phyloP scores from a whole-genome alignment of 2,113 vertebrate species.

The Nothocercus julius region DNA sequence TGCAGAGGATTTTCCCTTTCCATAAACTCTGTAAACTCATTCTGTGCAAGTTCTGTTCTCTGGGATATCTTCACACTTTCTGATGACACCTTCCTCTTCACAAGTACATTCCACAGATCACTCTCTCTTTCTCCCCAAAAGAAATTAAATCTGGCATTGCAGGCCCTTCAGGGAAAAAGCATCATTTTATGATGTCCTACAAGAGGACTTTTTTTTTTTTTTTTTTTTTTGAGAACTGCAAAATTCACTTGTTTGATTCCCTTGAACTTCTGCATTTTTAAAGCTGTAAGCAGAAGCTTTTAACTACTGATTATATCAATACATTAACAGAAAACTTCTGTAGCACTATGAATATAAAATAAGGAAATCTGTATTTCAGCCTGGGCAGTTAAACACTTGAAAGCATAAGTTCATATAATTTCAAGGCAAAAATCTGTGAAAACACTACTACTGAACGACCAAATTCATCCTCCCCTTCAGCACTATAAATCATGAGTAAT shows the following conservation, averaged over 20 bases:
- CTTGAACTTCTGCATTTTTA: background rate
- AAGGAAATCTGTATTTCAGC: background rate
- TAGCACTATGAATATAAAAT: background rate
- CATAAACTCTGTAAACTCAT: background rate
- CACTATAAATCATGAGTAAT: background rate
- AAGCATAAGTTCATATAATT: background rate
- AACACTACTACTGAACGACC: background rate
- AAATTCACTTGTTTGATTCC: background rate
- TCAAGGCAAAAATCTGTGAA: background rate
- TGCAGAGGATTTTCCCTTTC: background rate
- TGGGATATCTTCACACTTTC: conserved; percentile 1
- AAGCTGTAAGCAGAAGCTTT: background rate
- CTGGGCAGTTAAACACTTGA: background rate
- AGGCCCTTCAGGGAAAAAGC: background rate
- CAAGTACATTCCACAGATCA: background rate
- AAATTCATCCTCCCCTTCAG: background rate
- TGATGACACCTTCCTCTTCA: background rate
- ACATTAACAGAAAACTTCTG: background rate
- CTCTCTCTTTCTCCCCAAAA: background rate
- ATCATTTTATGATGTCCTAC: background rate
- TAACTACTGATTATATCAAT: background rate
- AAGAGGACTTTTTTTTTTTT: background rate
- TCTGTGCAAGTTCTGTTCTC: background rate
- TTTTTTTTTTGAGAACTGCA: background rate
- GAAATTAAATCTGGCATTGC: background rate